Base-by-base conservation (phyloP, 37 sponge, comb jelly and placozoan species). In the Hormiphora californensis region DNA sequence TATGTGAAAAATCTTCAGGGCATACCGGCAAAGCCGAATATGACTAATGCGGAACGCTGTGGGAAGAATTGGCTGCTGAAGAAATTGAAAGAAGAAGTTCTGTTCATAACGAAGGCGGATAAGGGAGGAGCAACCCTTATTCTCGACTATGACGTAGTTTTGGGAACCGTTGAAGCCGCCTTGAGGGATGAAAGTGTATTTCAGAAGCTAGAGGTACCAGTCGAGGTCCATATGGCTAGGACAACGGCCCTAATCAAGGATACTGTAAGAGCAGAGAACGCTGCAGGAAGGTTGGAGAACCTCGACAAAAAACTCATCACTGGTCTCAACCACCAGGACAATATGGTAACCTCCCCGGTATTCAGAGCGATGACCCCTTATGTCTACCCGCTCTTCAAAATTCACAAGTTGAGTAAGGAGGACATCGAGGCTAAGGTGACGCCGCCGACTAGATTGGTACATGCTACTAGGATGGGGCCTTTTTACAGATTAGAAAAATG, bases 41-140 rank as follows among this genome's bases (percentile, higher is more conserved):
- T 65, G 3, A 65, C 67, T 32, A 17, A 27, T 32, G 37, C 37
- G 2, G 67, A 65, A 65, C 33, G 9, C 19, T 4, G 67, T 7
- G 67, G 67, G 5, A 65, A 65, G 17, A 28, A 28, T 19, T 65
- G 67, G 67, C 19, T 65, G 1, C 37, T 65, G 17, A 34, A 65
- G 37, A 4, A 21, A 34, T 36, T 65, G 15, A 19, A 34, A 31
- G 7, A 65, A 7, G 31, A 65, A 34, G 35, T 1, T 3, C 21
- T 65, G 15, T 65, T 65, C 67, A 28, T 65, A 17, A 65, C 67
- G 37, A 65, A 4, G 21, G 67, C 67, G 4, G 67, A 65, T 38
- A 65, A 65, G 37, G 67, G 67, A 36, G 67, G 67, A 33, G 67
- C 67, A 28, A 65, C 67, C 19, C 37, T 65, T 5, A 11, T 65